phyloP scores from a whole-genome alignment of 2,888 invertebrate genomes.

The Nysson spinosus region DNA sequence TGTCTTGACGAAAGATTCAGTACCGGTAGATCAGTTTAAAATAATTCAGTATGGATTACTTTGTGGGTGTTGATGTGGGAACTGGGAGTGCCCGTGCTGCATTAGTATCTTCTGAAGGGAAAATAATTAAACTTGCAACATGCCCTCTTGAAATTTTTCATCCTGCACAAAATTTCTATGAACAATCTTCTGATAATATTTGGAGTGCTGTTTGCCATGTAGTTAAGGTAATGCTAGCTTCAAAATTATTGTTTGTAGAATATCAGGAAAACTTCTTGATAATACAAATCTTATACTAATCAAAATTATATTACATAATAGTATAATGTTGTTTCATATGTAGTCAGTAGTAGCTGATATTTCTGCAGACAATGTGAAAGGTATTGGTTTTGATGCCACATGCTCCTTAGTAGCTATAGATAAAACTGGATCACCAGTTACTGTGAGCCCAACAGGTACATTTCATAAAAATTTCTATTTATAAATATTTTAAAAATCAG shows the following conservation, averaged over 20 bases:
- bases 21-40: background rate
- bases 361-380: conserved; percentile 80
- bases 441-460: conserved; percentile 83
- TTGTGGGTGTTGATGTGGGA: conserved; percentile 95
- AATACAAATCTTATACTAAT: background rate
- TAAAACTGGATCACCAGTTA: conserved; percentile 83
- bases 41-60: conserved; percentile 78
- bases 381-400: conserved; percentile 97
- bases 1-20: conserved; percentile 22
- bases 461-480: background rate
- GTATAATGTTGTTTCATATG: background rate
- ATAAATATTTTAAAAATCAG: background rate
- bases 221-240: conserved; percentile 85
- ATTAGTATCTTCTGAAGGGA: conserved; percentile 84
- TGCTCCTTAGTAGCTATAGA: conserved; percentile 93
- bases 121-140: conserved; percentile 82
- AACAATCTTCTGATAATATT: conserved; percentile 94
- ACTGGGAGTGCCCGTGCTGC: conserved; percentile 94
- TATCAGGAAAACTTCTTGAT: too few relatives aligned
- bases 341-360: conserved; percentile 54
- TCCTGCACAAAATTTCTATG: conserved; percentile 87
- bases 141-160: conserved; percentile 87
- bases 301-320: background rate
- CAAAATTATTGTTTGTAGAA: too few relatives aligned
- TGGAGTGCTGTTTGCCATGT: conserved; percentile 87